A percentile compares a stretch with the other conserved stretches of the same genome.
phyloP scores from a whole-genome alignment of 2,797 vertebrate genomes.

The Peromyscus aztecus region DNA sequence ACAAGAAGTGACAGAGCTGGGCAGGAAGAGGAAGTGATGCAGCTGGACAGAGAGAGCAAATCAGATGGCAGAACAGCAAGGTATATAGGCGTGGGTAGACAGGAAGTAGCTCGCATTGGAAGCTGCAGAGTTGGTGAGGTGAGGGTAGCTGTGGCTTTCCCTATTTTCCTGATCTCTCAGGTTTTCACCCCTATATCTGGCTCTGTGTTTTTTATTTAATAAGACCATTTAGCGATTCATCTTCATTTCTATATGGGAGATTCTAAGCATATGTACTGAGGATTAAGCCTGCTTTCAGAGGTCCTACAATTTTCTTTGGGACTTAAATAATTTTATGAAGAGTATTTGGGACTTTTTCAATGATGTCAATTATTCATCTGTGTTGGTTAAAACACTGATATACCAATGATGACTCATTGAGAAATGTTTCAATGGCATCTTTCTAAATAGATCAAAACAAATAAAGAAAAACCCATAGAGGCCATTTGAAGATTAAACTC shows the following conservation, averaged over 20 bases:
- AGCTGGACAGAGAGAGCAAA: too few species aligned
- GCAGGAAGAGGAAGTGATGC: too few species aligned
- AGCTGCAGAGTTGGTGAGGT: too few species aligned
- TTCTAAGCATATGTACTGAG: conserved; percentile 30
- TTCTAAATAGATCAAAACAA: conserved; percentile 35
- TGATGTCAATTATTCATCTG: neutral
- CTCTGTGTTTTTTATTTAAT: too few species aligned
- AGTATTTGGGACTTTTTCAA: conserved; percentile 34
- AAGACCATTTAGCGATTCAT: too few species aligned
- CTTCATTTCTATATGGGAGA: neutral
- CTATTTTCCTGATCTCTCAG: too few species aligned
- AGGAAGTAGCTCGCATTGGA: too few species aligned
- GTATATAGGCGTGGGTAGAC: too few species aligned
- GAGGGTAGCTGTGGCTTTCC: too few species aligned
- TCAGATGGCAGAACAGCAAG: too few species aligned
- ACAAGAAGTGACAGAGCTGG: too few species aligned
- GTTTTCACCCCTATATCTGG: too few species aligned
- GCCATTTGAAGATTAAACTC: conserved; percentile 12
- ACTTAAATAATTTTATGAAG: neutral
- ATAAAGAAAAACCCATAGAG: neutral
- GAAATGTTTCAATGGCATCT: conserved; percentile 21
- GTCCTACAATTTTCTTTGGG: neutral
- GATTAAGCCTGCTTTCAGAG: neutral
- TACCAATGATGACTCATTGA: neutral
- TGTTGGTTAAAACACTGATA: conserved; percentile 13